phyloP scores from a whole-genome alignment of 2,797 vertebrate species.

The Lutjanus argentimaculatus region DNA sequence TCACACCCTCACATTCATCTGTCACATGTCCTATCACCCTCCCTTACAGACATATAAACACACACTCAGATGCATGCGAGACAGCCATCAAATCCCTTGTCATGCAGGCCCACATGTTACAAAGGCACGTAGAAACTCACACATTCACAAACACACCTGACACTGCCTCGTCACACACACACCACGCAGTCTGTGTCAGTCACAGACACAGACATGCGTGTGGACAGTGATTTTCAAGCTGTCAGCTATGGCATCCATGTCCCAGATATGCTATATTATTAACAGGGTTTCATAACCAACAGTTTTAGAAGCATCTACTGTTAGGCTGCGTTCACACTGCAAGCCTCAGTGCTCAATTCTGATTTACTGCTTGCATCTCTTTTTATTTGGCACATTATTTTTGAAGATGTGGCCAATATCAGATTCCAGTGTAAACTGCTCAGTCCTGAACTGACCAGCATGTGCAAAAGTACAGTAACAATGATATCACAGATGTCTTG shows the following conservation, averaged over 20 bases:
- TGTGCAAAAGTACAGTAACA: too few relatives aligned
- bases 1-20: slow-evolving; percentile 37
- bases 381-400: too few relatives aligned
- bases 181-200: too few relatives aligned
- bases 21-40: slow-evolving; percentile 30
- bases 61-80: neutral
- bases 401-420: too few relatives aligned
- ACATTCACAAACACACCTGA: slow-evolving; percentile 22
- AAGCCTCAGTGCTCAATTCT: too few relatives aligned
- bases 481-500: too few relatives aligned
- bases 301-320: neutral
- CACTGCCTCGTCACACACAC: neutral
- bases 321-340: too few relatives aligned
- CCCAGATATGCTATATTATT: slow-evolving; percentile 1
- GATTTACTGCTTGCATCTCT: too few relatives aligned
- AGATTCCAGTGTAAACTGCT: too few relatives aligned
- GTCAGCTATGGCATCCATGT: slow-evolving; percentile 1
- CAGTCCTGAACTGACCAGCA: too few relatives aligned
- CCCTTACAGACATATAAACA: neutral
- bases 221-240: neutral
- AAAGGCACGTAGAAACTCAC: slow-evolving; percentile 26
- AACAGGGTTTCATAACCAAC: neutral
- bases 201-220: slow-evolving; percentile 8
- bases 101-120: slow-evolving; percentile 24
- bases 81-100: slow-evolving; percentile 34